Evolutionary conservation across 2,113 vertebrate species (phyloP), one percentile per base, ranked within the genome.

Genomic region (Gambusia holbrooki): DNA sequence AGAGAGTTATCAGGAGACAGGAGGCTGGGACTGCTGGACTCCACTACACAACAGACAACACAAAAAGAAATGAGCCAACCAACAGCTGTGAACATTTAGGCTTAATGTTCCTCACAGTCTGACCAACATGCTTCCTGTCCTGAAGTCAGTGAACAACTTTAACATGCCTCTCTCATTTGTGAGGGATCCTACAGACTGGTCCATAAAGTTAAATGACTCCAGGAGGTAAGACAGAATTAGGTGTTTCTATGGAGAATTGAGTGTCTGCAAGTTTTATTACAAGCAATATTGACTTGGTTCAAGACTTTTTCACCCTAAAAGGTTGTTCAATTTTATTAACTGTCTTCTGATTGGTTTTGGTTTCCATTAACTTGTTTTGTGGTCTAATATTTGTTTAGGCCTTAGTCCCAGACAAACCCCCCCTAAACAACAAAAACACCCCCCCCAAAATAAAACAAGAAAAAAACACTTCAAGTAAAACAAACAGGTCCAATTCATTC

Each of bases 1-100:
- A 99, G 93, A 82, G 87, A 87, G 93, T 98, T 97, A 92, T 99
- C 97, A 66, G 96, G 95, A 68, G 95, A 93, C 90, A 98, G 94
- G 76, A 97, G 95, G 79, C 95, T 97, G 88, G 98, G 97, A 90
- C 97, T 98, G 92, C 94, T 95, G 74, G 98, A 96, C 94, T 99
- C 98, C 90, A 97, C 97, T 99, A 93, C 11, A 0, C 60, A 12
- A 64, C 14, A 80, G 28, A 79, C 85, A 60, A 80, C 4, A 74
- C 5, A 13, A 17, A 17, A 30, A 37, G 64, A 67, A 1, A 29
- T 58, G 15, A 58, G 25, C 22, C 3, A 54, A 25, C 51, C 51
- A 25, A 58, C 19, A 11, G 51, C 17, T 10, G 5, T 10, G 3
- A 8, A 25, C 51, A 58, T 2, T 58, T n/a, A 58, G 25, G 51